Base-by-base conservation (phyloP, 2,797 vertebrate genomes). In the Aulostomus chinensis region DNA sequence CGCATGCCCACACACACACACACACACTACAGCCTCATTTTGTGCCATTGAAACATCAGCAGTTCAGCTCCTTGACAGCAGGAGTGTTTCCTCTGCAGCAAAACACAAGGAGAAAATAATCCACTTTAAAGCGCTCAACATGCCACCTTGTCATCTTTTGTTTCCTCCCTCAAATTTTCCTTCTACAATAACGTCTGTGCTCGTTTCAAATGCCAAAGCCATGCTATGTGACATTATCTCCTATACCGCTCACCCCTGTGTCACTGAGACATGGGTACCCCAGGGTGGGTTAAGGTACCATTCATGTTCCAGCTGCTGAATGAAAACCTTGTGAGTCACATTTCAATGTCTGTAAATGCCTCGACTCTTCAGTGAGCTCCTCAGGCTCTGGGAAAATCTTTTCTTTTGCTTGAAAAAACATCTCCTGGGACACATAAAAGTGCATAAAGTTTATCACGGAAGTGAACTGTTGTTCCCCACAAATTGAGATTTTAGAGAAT, bases 41-140 rank as follows among this genome's bases (percentile, higher is more conserved):
- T 58, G 53, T 52, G 50, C 58, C 68, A 66, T 22, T 70, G 50
- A 60, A 73, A 62, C 55, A 36, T 54, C 50, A 57, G 58, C 33
- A 5, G 43, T 68, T 59, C 42, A 43, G 47, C 52, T 65, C 47
- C 29, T 61, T 55, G 64, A 64, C 69, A 68, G 52, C 17, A n/a
- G 17, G 14, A 61, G 25, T 38, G 43, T 66, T 75, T 68, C 57
- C 38, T 49, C 61, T 29, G 47, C 12, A 35, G 50, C 18, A 61
- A 11, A 48, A 58, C 39, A 60, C 41, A 28, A 55, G 67, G 17
- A 38, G 24, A 56, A 60, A 64, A 72, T 57, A 64, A 65, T 76
- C 58, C 42, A 78, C 62, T 81, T 73, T 36, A 41, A 62, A 49
- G 28, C 33, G 21, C 48, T 61, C 28, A 10, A 38, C 48, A 38